Evolutionary conservation across 2,797 vertebrate genomes (phyloP).

Genomic region (Diceros bicornis): DNA sequence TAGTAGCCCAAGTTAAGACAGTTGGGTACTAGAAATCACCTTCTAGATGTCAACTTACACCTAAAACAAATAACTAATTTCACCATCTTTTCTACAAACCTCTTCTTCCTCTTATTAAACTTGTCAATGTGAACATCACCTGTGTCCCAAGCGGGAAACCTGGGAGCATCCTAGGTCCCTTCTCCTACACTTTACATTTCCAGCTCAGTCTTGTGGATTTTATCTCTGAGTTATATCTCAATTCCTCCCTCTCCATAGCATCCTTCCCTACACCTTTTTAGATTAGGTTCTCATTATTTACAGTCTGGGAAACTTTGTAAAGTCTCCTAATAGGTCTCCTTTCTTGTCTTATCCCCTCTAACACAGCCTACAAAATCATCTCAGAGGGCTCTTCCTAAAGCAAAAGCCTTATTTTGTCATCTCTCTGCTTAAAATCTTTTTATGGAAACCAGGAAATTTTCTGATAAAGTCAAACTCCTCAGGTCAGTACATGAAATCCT

Average conservation of each 20-base stretch:
- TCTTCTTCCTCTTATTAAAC: neutral
- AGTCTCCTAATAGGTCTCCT: neutral
- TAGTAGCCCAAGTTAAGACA: neutral
- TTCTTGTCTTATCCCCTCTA: neutral
- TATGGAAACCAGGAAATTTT: neutral
- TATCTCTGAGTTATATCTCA: neutral
- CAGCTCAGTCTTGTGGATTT: neutral
- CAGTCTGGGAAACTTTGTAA: neutral
- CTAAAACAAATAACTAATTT: neutral
- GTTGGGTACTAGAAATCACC: neutral
- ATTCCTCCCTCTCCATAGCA: neutral
- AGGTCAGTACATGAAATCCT: neutral
- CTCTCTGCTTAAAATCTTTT: neutral
- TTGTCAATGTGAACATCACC: neutral
- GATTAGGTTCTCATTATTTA: neutral
- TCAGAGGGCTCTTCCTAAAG: neutral
- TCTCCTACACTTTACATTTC: neutral
- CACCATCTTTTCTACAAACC: neutral
- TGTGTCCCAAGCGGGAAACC: neutral
- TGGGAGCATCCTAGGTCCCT: neutral
- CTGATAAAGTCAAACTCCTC: neutral
- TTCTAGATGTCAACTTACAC: neutral
- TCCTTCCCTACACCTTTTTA: neutral
- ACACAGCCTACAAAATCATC: neutral
- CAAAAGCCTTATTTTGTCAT: neutral